Conservation (phyloP, 2,113 vertebrate genomes). For the Podilymbus podiceps region DNA sequence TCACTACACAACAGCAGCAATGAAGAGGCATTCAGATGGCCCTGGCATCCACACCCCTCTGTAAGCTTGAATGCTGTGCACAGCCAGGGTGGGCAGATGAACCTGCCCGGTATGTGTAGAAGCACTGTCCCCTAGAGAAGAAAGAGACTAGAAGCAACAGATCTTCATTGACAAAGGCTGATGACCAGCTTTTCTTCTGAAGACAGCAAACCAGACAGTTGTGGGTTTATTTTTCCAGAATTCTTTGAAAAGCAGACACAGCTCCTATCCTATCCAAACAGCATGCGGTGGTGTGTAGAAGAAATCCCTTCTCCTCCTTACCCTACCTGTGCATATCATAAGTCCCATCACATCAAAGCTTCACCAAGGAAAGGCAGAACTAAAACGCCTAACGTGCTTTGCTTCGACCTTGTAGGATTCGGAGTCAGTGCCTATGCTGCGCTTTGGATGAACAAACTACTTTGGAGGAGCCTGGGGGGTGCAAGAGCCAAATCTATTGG, state of each 20-base stretch:
- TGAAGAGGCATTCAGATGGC: neutral
- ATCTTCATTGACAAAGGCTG: neutral
- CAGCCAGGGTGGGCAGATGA: neutral
- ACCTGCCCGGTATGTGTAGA: neutral
- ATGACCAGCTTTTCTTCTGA: neutral
- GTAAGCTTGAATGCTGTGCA: neutral
- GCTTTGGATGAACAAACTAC: neutral
- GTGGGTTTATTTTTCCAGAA: neutral
- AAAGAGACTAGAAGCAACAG: neutral
- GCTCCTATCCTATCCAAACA: neutral
- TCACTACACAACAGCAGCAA: accelerated
- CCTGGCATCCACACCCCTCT: neutral
- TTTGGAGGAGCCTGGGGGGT: neutral
- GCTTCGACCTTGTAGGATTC: neutral
- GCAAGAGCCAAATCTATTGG: neutral
- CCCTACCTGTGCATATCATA: neutral
- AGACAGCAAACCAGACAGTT: neutral
- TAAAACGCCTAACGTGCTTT: neutral
- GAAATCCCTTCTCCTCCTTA: neutral
- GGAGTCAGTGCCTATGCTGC: neutral
- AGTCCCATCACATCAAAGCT: neutral
- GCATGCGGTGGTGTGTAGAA: accelerated
- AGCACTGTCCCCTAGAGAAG: neutral
- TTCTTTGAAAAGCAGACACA: neutral
- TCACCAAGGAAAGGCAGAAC: neutral